Base-by-base conservation (phyloP, 2,797 vertebrate genomes). In the Pseudotriccus pelzelni region DNA sequence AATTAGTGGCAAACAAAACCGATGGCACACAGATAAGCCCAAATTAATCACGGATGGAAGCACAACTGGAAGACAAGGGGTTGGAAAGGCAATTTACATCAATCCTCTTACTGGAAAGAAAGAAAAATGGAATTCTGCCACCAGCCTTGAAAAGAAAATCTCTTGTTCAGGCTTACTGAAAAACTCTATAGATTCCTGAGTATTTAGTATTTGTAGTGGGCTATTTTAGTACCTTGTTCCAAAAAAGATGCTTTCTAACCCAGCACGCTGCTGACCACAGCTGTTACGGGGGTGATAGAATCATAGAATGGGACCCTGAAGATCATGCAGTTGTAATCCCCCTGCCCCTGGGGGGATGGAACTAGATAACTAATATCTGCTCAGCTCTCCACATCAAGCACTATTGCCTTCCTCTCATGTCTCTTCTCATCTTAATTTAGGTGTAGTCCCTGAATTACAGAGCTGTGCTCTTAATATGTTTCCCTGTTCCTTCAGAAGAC, bases 251-350 rank as follows among this genome's bases (percentile, higher is more conserved):
- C 76, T 84, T 84, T 47, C 52, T 52, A 84, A 66, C 8, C 21
- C 46, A 34, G 8, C 43, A 43, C 32, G 52, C 47, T 88, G 52
- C 34, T 75, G 43, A 62, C 10, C 32, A 22, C 10, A 75, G 15
- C 32, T 59, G 12, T n/a, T 41, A 34, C 0, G 6, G n/a, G 75
- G 37, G 23, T 14, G 49, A 62, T 0, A 53, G 24, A 52, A n/a
- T n/a, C 43, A 63, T 18, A 18, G 28, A 43, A 83, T 25, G 2
- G 12, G 60, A 46, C n/a, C n/a, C 44, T 37, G 12, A 73, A 66
- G 23, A 52, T 25, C n/a, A 46, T 10, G 37, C 14, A 52, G 12
- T 44, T 52, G 23, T 34, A 87, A 52, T 1, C 4, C 8, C 17
- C 19, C 27, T 58, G 10, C 44, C 44, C 44, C 4, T 7, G 5